phyloP scores from a whole-genome alignment of 2,797 vertebrate genomes.

The Crocodylus rhombifer region DNA sequence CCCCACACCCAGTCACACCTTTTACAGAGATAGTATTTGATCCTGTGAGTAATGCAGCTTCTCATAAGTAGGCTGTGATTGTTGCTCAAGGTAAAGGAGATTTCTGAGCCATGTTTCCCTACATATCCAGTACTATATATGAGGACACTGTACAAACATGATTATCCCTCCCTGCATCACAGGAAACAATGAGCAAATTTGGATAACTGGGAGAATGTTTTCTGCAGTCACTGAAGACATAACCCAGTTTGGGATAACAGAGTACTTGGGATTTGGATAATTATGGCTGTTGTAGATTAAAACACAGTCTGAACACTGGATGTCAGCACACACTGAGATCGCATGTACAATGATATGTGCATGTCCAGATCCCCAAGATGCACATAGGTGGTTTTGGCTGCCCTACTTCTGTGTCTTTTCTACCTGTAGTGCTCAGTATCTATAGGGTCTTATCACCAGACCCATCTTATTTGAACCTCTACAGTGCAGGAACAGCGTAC shows the following conservation, averaged over 20 bases:
- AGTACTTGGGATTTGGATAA: neutral
- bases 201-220: neutral
- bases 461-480: neutral
- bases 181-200: neutral
- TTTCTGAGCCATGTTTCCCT: neutral
- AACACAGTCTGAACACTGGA: neutral
- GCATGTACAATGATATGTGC: neutral
- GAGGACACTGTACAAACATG: neutral
- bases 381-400: neutral
- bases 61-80: neutral
- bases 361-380: neutral
- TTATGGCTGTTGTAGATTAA: neutral
- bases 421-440: neutral
- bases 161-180: neutral
- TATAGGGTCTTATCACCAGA: neutral
- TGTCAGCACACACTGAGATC: rapidly evolving
- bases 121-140: rapidly evolving
- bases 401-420: neutral
- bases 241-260: rapidly evolving
- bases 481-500: neutral
- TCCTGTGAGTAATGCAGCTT: neutral
- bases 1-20: neutral
- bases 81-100: neutral
- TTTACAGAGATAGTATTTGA: neutral
- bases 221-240: neutral